Conservation (phyloP, 2,888 invertebrate species). For the Stictocephala bisonia region DNA sequence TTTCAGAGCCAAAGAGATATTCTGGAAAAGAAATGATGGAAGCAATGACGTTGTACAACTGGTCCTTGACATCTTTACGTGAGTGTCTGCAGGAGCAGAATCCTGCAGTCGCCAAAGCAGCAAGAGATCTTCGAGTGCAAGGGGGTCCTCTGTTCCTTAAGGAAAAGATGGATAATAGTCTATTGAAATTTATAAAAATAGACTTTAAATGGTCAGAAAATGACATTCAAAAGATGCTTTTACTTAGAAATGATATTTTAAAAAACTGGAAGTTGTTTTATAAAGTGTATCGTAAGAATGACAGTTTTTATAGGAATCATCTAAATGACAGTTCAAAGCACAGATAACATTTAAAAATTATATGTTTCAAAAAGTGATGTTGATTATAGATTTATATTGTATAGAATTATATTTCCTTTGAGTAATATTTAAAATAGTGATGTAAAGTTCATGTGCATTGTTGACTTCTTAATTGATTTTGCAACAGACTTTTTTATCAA, state of each 20-base stretch:
- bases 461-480: no score
- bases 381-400: no score
- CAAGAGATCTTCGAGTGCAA: slow-evolving; percentile 21
- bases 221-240: slow-evolving; percentile 18
- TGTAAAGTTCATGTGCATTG: no score
- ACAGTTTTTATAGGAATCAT: neutral
- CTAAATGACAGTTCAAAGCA: slow-evolving; percentile 15
- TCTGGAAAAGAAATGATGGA: slow-evolving; percentile 30
- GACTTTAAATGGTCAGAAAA: slow-evolving; percentile 31
- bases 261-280: slow-evolving; percentile 38
- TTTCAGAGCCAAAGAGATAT: neutral
- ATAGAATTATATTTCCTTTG: no score
- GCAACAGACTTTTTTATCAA: no score
- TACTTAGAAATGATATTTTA: slow-evolving; percentile 33
- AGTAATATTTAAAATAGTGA: no score
- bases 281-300: slow-evolving; percentile 27
- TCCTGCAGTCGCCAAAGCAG: slow-evolving; percentile 12
- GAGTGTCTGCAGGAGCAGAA: neutral
- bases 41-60: slow-evolving; percentile 32
- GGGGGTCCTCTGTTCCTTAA: slow-evolving; percentile 31
- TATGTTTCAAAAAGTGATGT: no score
- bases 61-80: slow-evolving; percentile 7
- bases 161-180: slow-evolving; percentile 7
- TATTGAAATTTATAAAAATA: slow-evolving; percentile 4
- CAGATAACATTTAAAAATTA: no score